Evolutionary conservation across 2,888 invertebrate species (phyloP).

Genomic region (Pandemis cinnamomeana): DNA sequence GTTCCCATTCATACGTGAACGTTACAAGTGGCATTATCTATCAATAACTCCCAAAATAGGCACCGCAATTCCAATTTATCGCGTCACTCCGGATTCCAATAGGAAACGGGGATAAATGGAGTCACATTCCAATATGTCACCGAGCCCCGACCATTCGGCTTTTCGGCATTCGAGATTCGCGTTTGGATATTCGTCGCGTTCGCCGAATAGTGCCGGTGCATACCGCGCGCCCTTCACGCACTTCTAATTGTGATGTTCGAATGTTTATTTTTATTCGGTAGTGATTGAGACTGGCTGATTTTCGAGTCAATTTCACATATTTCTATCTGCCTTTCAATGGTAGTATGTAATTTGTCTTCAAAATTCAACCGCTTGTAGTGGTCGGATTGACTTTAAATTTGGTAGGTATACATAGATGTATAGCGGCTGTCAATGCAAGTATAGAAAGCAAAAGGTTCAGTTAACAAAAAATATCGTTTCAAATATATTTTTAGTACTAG

Average conservation of each 20-base stretch:
- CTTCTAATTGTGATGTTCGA: constrained; percentile 6
- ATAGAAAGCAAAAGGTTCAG: no score
- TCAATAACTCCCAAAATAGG: constrained; percentile 81
- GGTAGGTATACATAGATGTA: no score
- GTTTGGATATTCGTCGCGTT: constrained; percentile 65
- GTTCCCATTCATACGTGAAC: constrained; percentile 50
- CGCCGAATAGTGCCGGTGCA: constrained; percentile 53
- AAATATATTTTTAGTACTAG: no score
- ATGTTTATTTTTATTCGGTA: constrained; percentile 1
- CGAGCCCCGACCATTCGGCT: constrained; percentile 75
- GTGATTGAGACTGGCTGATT: neutral
- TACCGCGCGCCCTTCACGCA: constrained; percentile 42
- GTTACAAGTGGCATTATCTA: constrained; percentile 76
- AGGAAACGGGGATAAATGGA: constrained; percentile 84
- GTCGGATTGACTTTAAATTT: no score
- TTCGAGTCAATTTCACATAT: no score
- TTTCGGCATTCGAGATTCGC: constrained; percentile 71
- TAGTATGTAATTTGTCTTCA: no score
- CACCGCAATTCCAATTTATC: constrained; percentile 83
- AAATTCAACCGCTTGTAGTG: no score
- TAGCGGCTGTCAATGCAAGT: no score
- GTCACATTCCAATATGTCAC: constrained; percentile 85
- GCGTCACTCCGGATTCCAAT: constrained; percentile 84
- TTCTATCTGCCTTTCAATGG: no score
- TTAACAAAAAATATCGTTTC: no score